A percentile compares a stretch with the other conserved stretches of the same genome.
phyloP scores from a whole-genome alignment of 92 coral and sea anemone species.

The Porites evermanni region DNA sequence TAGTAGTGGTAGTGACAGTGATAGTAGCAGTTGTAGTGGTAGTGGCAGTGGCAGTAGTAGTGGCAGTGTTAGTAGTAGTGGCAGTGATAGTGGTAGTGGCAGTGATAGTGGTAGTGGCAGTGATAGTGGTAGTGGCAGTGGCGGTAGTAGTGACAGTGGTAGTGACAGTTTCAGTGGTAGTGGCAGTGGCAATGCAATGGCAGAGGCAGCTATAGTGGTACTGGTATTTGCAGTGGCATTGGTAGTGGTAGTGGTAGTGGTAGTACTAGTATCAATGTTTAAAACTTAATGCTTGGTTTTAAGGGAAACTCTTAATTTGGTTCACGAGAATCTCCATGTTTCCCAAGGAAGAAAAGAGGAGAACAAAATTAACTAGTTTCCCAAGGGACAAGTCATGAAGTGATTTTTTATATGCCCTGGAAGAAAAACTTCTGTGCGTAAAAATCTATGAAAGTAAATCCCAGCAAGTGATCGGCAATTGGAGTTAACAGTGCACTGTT shows the following conservation, averaged over 20 bases:
- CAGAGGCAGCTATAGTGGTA: neutral
- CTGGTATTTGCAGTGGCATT: neutral
- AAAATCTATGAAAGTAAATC: no score
- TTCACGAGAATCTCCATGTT: no score
- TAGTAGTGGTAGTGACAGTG: constrained; percentile 17
- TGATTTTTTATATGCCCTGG: no score
- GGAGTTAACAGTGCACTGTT: no score
- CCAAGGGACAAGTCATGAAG: no score
- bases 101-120: constrained; percentile 3
- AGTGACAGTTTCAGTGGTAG: neutral
- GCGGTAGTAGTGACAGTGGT: neutral
- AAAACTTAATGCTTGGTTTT: no score
- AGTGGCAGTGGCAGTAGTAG: constrained; percentile 1
- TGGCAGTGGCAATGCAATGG: neutral
- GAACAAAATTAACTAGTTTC: no score
- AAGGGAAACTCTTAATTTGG: no score
- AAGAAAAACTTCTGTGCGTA: no score
- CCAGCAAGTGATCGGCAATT: no score
- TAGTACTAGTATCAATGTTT: neutral
- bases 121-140: neutral
- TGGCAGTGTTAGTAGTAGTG: constrained; percentile 16
- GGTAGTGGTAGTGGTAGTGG: neutral
- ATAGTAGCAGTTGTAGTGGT: neutral
- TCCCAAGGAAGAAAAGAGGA: no score
- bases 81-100: neutral